Evolutionary conservation across 2,113 vertebrate genomes (phyloP), one percentile per base, ranked within the genome.

Genomic region (Synchiropus splendidus): DNA sequence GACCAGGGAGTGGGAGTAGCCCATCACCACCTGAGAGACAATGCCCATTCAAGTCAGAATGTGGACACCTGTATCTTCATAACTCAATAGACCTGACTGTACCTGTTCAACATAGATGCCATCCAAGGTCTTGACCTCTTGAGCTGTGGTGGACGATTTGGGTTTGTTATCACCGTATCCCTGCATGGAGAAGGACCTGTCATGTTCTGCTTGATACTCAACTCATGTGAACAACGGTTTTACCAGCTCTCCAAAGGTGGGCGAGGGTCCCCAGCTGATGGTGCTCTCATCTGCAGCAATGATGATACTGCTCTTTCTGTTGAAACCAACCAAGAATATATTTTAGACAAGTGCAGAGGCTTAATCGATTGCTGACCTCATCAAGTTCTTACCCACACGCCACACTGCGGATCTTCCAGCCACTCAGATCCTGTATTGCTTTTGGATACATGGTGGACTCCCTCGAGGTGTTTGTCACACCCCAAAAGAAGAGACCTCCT

Each of bases 401-500:
- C 77, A 97, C 65, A 66, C 88, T 94, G 39, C 94, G 89, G 62
- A 95, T 87, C 54, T 90, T 89, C 94, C 94, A 98, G 15, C 94
- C 94, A 5, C 92, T 94, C 12, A 98, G 85, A 31, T 98, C 94
- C 83, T 96, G 94, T 58, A 98, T 93, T 0, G 87, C 64, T 74
- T 98, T 98, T 16, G 94, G 94, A 44, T 98, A 98, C 94, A 98
- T 98, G 31, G 94, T 98, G 0, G 92, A 98, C 33, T 98, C 94
- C 6, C 94, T 89, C 8, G 92, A 94, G 0, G 94, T 96, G 70
- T 97, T 98, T 21, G 94, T 97, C 16, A 92, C 92, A 0, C 94
- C 94, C 95, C 95, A 98, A 75, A 97, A 98, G 56, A 91, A 98
- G 49, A 98, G 75, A 0, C 89, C 92, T 0, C 95, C 95, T 98